phyloP scores from a whole-genome alignment of 1,140 invertebrate species.

The Coptotermes formosanus region DNA sequence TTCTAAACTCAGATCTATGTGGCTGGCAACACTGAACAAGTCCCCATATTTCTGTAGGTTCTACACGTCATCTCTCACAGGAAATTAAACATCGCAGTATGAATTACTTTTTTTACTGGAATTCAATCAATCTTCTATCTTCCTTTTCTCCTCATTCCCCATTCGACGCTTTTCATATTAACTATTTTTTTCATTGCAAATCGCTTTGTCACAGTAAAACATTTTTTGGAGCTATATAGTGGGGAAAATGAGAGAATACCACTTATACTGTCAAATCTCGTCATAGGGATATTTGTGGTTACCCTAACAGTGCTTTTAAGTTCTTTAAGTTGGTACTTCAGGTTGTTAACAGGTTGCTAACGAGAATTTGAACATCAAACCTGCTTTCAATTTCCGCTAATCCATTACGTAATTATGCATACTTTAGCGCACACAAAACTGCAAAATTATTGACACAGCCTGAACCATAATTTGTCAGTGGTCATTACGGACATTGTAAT shows the following conservation, averaged over 20 bases:
- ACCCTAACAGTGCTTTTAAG: background rate
- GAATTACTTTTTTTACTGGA: background rate
- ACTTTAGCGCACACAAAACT: background rate
- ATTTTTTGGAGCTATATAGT: background rate
- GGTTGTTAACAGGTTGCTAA: background rate
- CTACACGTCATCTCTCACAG: background rate
- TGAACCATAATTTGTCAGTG: background rate
- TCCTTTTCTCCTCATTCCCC: background rate
- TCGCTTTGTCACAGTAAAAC: background rate
- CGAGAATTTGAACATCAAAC: background rate
- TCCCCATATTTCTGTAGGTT: background rate
- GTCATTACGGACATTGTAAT: background rate
- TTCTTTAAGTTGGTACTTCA: background rate
- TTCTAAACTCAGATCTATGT: background rate
- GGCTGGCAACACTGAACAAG: background rate
- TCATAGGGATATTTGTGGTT: background rate
- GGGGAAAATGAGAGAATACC: background rate
- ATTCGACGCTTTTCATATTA: background rate
- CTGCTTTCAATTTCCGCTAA: background rate
- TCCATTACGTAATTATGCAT: background rate
- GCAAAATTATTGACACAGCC: background rate
- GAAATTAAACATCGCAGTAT: slow-evolving; percentile 11
- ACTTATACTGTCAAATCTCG: background rate
- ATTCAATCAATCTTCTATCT: background rate
- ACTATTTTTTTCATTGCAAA: background rate